Percentiles rank a stretch among this genome's conserved stretches.
phyloP scores from a whole-genome alignment of 2,113 vertebrate species.

The Notiomystis cincta region DNA sequence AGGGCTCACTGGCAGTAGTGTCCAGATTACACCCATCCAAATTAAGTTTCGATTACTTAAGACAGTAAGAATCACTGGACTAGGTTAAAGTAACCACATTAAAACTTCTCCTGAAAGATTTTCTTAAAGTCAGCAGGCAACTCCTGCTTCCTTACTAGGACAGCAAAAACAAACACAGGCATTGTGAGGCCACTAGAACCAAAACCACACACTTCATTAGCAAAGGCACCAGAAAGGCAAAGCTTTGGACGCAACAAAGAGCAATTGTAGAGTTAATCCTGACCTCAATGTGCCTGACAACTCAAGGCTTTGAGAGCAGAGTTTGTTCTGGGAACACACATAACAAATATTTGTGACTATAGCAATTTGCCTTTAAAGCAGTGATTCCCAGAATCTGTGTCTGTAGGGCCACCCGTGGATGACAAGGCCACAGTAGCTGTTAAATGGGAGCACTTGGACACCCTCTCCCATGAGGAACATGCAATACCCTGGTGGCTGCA shows the following conservation, averaged over 20 bases:
- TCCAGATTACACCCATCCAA: neutral
- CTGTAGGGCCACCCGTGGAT: neutral
- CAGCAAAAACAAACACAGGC: neutral
- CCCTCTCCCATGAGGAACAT: neutral
- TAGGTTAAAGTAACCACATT: neutral
- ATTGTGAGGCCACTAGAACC: neutral
- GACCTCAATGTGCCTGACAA: neutral
- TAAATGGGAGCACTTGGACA: neutral
- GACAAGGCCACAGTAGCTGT: neutral
- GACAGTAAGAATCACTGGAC: neutral
- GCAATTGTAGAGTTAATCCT: neutral
- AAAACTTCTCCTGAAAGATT: neutral
- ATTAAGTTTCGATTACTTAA: neutral
- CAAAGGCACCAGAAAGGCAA: neutral
- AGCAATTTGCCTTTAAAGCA: neutral
- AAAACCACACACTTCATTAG: neutral
- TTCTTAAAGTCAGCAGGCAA: neutral
- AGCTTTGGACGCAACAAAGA: neutral
- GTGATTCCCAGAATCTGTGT: neutral
- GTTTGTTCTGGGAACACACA: neutral
- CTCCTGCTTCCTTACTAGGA: neutral
- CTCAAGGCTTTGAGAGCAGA: neutral
- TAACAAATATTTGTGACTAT: neutral
- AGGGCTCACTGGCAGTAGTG: neutral
- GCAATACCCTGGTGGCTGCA: neutral